phyloP scores from a whole-genome alignment of 2,888 invertebrate genomes.

The Amphimallon solstitiale region DNA sequence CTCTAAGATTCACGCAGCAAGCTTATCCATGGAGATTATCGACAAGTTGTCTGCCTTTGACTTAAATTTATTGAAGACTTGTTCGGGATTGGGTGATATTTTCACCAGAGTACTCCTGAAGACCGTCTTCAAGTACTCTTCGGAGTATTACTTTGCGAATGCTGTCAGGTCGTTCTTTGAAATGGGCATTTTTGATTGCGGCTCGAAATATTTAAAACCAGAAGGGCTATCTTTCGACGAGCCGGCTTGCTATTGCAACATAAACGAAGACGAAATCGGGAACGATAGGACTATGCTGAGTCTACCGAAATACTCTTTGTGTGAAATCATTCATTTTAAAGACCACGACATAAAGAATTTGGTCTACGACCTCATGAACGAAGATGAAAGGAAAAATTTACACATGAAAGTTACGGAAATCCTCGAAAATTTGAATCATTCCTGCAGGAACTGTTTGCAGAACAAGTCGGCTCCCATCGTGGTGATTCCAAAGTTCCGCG shows the following conservation, averaged over 20 bases:
- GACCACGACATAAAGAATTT: constrained; percentile 65
- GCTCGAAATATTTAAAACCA: constrained; percentile 53
- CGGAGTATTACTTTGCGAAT: constrained; percentile 62
- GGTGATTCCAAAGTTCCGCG: constrained; percentile 32
- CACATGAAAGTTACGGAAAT: constrained; percentile 66
- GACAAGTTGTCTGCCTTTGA: constrained; percentile 18
- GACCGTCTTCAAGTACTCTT: constrained; percentile 67
- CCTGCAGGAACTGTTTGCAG: constrained; percentile 64
- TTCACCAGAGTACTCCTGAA: constrained; percentile 67
- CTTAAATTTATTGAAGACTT: constrained; percentile 64
- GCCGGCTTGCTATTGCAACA: constrained; percentile 55
- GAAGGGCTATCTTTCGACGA: constrained; percentile 42
- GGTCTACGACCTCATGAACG: constrained; percentile 67
- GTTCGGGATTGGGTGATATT: constrained; percentile 68
- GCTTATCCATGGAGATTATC: constrained; percentile 14
- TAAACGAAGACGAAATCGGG: constrained; percentile 61
- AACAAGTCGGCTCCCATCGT: constrained; percentile 40
- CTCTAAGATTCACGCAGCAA: not conserved
- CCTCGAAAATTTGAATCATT: constrained; percentile 65
- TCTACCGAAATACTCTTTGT: constrained; percentile 68
- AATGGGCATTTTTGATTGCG: constrained; percentile 68
- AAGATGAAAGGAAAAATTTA: constrained; percentile 68
- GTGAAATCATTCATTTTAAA: constrained; percentile 69
- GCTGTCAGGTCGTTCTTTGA: constrained; percentile 69
- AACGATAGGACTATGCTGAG: not conserved